Evolutionary conservation across 2,797 vertebrate species (phyloP), one percentile per base, ranked within the genome.

Genomic region (Lateolabrax maculatus): DNA sequence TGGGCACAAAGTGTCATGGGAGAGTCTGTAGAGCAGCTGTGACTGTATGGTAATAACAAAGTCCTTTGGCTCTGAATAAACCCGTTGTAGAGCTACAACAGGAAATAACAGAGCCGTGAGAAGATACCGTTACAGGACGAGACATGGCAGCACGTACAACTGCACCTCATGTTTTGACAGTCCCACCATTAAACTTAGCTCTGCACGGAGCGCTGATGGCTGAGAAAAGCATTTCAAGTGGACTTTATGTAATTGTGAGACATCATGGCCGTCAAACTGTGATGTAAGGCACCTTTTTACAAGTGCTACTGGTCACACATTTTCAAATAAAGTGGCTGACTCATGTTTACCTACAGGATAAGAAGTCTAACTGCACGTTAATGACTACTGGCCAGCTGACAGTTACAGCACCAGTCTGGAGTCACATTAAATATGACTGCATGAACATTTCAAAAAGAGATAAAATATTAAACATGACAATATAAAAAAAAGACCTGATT

Each of bases 281-380:
- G 77, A 75, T 67, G 88, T 87, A 93, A 95, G 92, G 92, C 91
- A 91, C 92, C 86, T 77, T 86, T 53, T 89, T 55, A 88, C 85
- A 87, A 92, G 87, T 84, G 92, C 89, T 87, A 79, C 80, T 67
- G 62, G 71, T 73, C 73, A 81, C 65, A 53, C 18, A 7, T 67
- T 69, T 68, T 70, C 56, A 67, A 61, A 61, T 67, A 69, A 82
- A 71, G 74, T 64, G 65, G 34, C 66, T 37, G 55, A 74, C 69
- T 63, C 43, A 60, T 71, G 64, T 66, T 80, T 41, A 79, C 71
- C 49, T 37, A 69, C 48, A 68, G 51, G 19, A 64, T 11, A 55
- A 49, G 11, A 16, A 73, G 84, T 64, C 9, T 34, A 43, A 27
- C 36, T n/a, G 29, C 66, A 76, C 63, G 12, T 18, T 25, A n/a